These are phyloP conservation scores for Sebastes flavidus DNA, from an alignment of 2,797 vertebrate genomes.

Conservation along the genomic window DNA sequence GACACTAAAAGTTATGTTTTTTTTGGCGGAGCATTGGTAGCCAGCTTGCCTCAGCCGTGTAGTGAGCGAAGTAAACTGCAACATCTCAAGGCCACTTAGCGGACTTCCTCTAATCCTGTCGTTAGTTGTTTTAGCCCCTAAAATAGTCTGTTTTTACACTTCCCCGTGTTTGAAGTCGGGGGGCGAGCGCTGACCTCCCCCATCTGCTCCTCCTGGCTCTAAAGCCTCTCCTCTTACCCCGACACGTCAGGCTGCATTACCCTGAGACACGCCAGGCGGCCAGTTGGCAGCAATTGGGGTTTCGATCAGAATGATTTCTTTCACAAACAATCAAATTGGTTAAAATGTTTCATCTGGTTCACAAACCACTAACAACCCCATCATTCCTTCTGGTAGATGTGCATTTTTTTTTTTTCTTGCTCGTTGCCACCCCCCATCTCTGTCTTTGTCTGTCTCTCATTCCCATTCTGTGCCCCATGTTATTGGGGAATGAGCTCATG, in stretches of 20 bases:
- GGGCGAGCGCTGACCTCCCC: slow-evolving; percentile 83
- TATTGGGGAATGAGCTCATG: slow-evolving; percentile 77
- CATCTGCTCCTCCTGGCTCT: slow-evolving; percentile 86
- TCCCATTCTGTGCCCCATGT: slow-evolving; percentile 75
- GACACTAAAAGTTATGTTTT: slow-evolving; percentile 13
- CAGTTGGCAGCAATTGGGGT: slow-evolving; percentile 91
- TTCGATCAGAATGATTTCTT: slow-evolving; percentile 98
- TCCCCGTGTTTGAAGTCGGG: slow-evolving; percentile 87
- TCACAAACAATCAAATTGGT: slow-evolving; percentile 99
- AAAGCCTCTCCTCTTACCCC: slow-evolving; percentile 89
- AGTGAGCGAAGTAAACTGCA: slow-evolving; percentile 58
- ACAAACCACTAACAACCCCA: slow-evolving; percentile 87
- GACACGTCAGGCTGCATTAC: slow-evolving; percentile 90
- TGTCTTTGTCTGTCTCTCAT: slow-evolving; percentile 52
- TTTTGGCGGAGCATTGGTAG: background rate
- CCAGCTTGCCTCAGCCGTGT: background rate
- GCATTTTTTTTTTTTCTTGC: slow-evolving; percentile 20
- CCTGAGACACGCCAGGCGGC: slow-evolving; percentile 88
- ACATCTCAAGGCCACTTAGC: slow-evolving; percentile 87
- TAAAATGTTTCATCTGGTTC: slow-evolving; percentile 96
- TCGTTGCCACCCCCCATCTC: slow-evolving; percentile 35
- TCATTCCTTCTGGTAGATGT: slow-evolving; percentile 78
- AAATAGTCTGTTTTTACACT: slow-evolving; percentile 92
- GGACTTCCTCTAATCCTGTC: slow-evolving; percentile 91
- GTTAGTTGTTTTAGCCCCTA: slow-evolving; percentile 86